Base-by-base conservation (phyloP, 2,888 invertebrate genomes). In the Monoplex corrugatus region DNA sequence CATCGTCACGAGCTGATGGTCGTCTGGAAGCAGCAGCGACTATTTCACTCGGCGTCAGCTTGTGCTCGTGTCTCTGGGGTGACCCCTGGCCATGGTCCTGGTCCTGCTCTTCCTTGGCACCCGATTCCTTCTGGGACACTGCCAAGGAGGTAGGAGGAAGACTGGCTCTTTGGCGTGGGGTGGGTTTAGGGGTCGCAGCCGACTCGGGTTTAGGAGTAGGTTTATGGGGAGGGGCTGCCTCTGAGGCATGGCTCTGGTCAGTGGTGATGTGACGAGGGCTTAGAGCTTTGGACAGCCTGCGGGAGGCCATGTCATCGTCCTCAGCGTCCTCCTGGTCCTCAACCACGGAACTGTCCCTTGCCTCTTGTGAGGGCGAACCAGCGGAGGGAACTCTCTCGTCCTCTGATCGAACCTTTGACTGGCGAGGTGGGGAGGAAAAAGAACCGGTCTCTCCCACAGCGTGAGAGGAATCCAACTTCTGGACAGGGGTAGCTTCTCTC, bases 21-120 rank as follows among this genome's bases (percentile, higher is more conserved):
- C 57, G 87, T 19, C 87, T 85, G 63, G 86, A 86, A n/a, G 89
- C 86, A 2, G 86, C 86, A 57, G 89, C 86, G 43, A 89, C 87
- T 16, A 84, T 83, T n/a, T 89, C 87, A 38, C 80, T 89, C 35
- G 63, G 63, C 0, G 86, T 45, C 50, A 63, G 28, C 35, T 82
- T 45, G 35, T 32, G 80, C 23, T 87, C 82, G 43, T 44, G 28
- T 40, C 32, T 80, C 57, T 80, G 86, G n/a, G 89, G 45, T 10
- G 80, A 86, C 19, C 5, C 44, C 13, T 32, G 32, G 32, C 63
- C 86, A 50, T 23, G 28, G 38, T 82, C 87, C 28, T 63, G 32
- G 2, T 13, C 72, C 16, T 72, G 78, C 10, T 38, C 50, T 40
- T 38, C 87, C 6, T 35, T 63, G 23, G 23, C 19, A 32, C 40